phyloP scores from a whole-genome alignment of 2,113 vertebrate genomes.

The Pedetes capensis region DNA sequence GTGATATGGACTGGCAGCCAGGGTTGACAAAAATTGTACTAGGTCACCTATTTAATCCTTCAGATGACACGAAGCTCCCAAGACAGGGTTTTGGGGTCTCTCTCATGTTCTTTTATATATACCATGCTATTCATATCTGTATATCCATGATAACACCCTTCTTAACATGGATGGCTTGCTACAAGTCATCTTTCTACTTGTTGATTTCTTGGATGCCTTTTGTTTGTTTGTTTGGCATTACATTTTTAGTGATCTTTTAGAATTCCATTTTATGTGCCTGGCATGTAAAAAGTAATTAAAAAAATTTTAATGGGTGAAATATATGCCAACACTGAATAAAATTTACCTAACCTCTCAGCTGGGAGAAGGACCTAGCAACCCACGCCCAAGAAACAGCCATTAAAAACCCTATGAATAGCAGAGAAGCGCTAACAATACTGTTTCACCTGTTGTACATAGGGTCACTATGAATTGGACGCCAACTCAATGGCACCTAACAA shows the following conservation, averaged over 20 bases:
- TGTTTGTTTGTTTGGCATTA: not conserved
- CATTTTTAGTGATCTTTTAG: not conserved
- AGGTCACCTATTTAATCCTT: too few relatives aligned
- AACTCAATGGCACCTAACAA: too few relatives aligned
- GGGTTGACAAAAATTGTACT: not conserved
- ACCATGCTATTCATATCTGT: too few relatives aligned
- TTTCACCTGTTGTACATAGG: too few relatives aligned
- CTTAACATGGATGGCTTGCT: not conserved
- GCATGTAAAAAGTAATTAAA: not conserved
- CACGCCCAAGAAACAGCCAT: too few relatives aligned
- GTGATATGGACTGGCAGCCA: not conserved
- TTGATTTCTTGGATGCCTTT: not conserved
- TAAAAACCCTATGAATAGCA: too few relatives aligned
- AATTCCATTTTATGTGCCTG: not conserved
- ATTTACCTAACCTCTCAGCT: not conserved
- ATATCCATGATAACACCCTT: not conserved
- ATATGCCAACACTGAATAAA: not conserved
- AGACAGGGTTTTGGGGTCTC: not conserved
- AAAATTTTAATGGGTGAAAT: not conserved
- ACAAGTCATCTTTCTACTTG: not conserved
- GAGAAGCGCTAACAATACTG: too few relatives aligned
- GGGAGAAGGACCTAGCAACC: too few relatives aligned
- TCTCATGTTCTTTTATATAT: not conserved
- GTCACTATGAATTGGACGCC: too few relatives aligned
- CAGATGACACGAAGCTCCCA: not conserved